Percentiles rank a stretch among this genome's conserved stretches.
Conservation (phyloP, 2,113 vertebrate species). For the Cariama cristata region DNA sequence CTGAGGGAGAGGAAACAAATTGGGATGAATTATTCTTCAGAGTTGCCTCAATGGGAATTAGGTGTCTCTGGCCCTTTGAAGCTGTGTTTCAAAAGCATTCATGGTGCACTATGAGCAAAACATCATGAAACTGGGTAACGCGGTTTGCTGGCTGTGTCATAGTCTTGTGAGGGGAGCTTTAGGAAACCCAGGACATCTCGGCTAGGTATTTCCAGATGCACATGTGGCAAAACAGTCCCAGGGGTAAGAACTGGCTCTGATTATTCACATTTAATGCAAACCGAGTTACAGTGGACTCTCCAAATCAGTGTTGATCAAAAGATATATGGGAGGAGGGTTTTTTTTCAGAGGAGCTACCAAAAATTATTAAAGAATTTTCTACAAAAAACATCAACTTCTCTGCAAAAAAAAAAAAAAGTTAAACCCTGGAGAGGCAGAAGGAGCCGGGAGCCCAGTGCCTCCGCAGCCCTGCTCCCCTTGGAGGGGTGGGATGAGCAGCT, state of each 20-base stretch:
- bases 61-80: background rate
- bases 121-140: background rate
- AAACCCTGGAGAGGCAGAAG: too few relatives aligned
- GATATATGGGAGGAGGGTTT: accelerated
- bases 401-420: background rate
- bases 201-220: background rate
- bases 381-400: background rate
- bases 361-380: background rate
- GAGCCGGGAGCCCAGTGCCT: background rate
- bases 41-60: background rate
- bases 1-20: background rate
- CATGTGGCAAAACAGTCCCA: background rate
- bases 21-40: background rate
- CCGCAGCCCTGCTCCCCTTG: background rate
- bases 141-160: background rate
- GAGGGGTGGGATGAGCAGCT: background rate
- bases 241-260: background rate
- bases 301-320: background rate
- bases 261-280: background rate
- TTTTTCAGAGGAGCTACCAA: background rate
- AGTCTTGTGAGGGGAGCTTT: background rate
- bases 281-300: background rate
- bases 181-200: background rate
- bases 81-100: background rate
- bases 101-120: background rate